These are phyloP conservation scores for Aphidius colemani DNA, from an alignment of 2,888 invertebrate species.

Conservation along the genomic window DNA sequence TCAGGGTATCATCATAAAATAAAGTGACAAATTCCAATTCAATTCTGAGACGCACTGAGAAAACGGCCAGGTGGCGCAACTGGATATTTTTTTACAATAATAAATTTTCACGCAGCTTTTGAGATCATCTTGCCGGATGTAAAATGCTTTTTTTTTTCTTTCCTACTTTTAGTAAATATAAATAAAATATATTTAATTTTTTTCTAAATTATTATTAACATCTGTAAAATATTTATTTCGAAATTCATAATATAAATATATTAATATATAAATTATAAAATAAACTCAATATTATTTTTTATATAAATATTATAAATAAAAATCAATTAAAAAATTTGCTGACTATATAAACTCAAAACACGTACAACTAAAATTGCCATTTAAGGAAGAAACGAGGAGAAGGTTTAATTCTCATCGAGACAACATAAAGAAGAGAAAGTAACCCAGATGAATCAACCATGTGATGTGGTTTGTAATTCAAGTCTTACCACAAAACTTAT, in stretches of 20 bases:
- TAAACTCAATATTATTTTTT: no score
- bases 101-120: no score
- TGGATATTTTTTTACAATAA: slow-evolving; percentile 11
- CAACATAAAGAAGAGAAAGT: slow-evolving; percentile 40
- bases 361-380: slow-evolving; percentile 35
- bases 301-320: no score
- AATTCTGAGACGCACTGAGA: slow-evolving; percentile 4
- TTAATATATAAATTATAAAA: no score
- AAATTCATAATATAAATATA: no score
- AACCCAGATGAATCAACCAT: slow-evolving; percentile 15
- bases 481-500: slow-evolving; percentile 6
- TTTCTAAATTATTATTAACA: no score
- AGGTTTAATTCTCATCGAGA: slow-evolving; percentile 47
- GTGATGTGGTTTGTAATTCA: no score
- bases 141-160: no score
- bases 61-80: slow-evolving; percentile 35
- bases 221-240: no score
- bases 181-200: no score
- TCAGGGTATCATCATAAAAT: slow-evolving; percentile 45
- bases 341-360: slow-evolving; percentile 17
- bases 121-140: no score
- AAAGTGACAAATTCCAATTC: background rate
- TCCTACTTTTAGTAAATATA: no score
- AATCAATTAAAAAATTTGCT: background rate
- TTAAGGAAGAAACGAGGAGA: slow-evolving; percentile 58